phyloP scores from a whole-genome alignment of 2,113 vertebrate genomes.

The Piaya cayana region DNA sequence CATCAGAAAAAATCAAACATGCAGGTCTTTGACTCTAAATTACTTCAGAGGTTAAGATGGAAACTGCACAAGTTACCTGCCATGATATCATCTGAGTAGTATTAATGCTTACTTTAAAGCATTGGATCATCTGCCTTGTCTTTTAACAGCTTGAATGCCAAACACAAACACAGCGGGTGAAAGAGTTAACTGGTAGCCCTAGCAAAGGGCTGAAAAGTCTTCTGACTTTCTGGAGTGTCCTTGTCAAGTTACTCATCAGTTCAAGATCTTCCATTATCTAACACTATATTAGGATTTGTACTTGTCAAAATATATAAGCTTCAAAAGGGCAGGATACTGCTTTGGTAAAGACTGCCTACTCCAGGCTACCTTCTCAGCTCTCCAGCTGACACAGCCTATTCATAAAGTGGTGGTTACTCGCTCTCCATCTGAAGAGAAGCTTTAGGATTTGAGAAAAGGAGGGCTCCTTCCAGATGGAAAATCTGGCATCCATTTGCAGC shows the following conservation, averaged over 20 bases:
- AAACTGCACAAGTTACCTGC: background rate
- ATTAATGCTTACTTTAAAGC: background rate
- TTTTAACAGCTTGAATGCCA: background rate
- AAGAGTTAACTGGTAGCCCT: background rate
- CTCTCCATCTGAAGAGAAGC: background rate
- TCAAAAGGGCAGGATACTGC: background rate
- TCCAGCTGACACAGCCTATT: background rate
- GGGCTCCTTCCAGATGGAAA: background rate
- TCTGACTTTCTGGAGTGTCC: background rate
- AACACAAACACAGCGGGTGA: background rate
- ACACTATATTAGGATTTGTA: background rate
- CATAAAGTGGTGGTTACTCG: background rate
- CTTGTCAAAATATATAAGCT: accelerated
- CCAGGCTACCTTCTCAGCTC: background rate
- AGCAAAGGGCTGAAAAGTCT: background rate
- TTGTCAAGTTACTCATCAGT: background rate
- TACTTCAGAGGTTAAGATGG: background rate
- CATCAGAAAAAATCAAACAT: background rate
- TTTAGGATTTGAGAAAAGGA: background rate
- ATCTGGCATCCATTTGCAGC: background rate
- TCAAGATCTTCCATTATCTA: background rate
- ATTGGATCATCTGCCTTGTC: background rate
- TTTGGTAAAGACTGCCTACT: background rate
- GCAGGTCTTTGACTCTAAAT: background rate
- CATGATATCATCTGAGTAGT: background rate